Evolutionary conservation across 2,113 vertebrate genomes (phyloP).

Genomic region (Dicerorhinus sumatrensis): DNA sequence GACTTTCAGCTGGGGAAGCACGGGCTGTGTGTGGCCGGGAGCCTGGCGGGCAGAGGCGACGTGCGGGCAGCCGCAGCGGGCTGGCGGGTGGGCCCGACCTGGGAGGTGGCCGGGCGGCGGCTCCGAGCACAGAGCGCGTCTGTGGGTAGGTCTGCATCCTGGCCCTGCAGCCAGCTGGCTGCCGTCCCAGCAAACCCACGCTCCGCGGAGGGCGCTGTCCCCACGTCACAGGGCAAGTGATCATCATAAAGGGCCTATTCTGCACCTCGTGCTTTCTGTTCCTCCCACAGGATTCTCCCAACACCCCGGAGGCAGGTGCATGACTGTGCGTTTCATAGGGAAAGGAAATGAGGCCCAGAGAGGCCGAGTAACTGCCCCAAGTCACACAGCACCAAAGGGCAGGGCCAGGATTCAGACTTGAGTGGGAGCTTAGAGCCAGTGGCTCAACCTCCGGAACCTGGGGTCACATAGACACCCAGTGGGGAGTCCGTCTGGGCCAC

Average conservation of each 20-base stretch:
- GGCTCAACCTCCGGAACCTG: fast-evolving
- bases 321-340: too few species aligned
- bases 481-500: too few species aligned
- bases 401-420: fast-evolving
- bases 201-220: background rate
- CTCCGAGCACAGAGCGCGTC: background rate
- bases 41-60: background rate
- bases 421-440: background rate
- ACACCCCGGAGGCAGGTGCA: fast-evolving
- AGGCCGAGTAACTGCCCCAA: fast-evolving
- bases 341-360: background rate
- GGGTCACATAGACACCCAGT: background rate
- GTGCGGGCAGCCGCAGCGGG: background rate
- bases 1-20: background rate
- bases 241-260: fast-evolving
- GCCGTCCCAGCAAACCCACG: fast-evolving
- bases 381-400: background rate
- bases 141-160: fast-evolving
- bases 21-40: background rate
- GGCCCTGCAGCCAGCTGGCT: fast-evolving
- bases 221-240: fast-evolving
- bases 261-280: background rate
- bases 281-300: fast-evolving
- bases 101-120: background rate
- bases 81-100: background rate